A percentile compares a stretch with the other conserved stretches of the same genome.
These are phyloP conservation scores for Drosophila mojavensis DNA, from an alignment of 1,140 invertebrate species.

Conservation along the genomic window DNA sequence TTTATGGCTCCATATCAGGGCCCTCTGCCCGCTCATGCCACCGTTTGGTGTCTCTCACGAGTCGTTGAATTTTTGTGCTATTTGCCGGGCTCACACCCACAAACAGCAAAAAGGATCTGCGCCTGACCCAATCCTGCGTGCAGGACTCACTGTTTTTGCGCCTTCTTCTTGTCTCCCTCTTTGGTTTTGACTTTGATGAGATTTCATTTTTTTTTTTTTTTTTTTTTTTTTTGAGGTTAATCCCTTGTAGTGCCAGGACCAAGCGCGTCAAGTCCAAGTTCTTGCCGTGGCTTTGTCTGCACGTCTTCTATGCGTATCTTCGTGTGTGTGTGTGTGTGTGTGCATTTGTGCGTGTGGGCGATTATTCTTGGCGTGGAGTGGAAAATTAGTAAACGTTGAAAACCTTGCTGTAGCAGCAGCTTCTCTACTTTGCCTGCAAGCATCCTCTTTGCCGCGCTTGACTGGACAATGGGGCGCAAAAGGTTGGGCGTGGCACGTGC, in stretches of 20 bases:
- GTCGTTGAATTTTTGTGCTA: conserved; percentile 70
- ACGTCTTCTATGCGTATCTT: conserved; percentile 18
- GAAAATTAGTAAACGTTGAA: conserved; percentile 81
- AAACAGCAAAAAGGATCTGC: conserved; percentile 15
- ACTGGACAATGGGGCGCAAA: conserved; percentile 54
- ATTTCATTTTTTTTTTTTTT: conserved; percentile 49
- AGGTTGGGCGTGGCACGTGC: conserved; percentile 36
- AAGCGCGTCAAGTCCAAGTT: conserved; percentile 77
- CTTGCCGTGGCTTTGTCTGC: conserved; percentile 71
- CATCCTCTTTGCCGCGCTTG: conserved; percentile 55
- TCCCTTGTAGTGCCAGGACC: conserved; percentile 79
- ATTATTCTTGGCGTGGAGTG: conserved; percentile 78
- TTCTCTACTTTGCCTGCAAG: conserved; percentile 52
- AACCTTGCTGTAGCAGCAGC: conserved; percentile 61
- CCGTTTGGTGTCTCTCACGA: conserved; percentile 52
- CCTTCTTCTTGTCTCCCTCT: conserved; percentile 34
- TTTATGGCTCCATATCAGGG: conserved; percentile 67
- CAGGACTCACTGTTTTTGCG: conserved; percentile 38
- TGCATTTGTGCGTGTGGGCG: conserved; percentile 27
- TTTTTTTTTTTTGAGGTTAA: conserved; percentile 73
- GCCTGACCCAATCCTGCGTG: conserved; percentile 1
- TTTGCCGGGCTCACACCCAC: conserved; percentile 69
- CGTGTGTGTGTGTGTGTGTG: conserved; percentile 17
- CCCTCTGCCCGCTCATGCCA: background rate
- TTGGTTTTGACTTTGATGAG: conserved; percentile 80